Percentiles rank a stretch among this genome's conserved stretches.
Conservation (phyloP, 1,140 invertebrate species). For the Drosophila pectinifera region DNA sequence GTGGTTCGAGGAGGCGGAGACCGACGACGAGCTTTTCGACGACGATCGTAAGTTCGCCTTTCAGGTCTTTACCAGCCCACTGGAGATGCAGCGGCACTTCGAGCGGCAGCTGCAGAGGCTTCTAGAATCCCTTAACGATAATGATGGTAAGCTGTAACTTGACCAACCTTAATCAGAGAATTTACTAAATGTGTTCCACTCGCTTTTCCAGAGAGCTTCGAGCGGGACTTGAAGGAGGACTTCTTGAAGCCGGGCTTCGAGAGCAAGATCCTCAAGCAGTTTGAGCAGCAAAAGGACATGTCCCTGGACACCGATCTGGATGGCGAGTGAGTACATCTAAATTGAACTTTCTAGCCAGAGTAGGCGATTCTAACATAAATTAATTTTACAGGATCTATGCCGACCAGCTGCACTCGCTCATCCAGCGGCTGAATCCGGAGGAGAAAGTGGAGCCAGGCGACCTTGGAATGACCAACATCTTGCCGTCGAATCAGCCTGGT, state of each 20-base stretch:
- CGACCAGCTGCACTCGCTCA: slow-evolving; percentile 78
- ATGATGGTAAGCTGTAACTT: slow-evolving; percentile 64
- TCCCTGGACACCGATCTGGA: slow-evolving; percentile 80
- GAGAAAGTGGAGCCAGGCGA: slow-evolving; percentile 31
- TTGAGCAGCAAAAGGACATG: slow-evolving; percentile 61
- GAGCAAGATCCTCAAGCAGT: slow-evolving; percentile 72
- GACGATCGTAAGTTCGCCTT: slow-evolving; percentile 84
- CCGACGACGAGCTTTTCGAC: slow-evolving; percentile 84
- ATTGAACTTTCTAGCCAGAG: neutral
- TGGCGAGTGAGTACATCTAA: slow-evolving; percentile 69
- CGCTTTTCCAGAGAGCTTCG: slow-evolving; percentile 42
- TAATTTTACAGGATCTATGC: slow-evolving; percentile 71
- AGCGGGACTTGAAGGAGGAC: slow-evolving; percentile 74
- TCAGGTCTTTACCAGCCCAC: slow-evolving; percentile 85
- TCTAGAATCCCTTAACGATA: slow-evolving; percentile 79
- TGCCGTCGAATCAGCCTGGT: slow-evolving; percentile 63
- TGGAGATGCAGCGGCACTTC: slow-evolving; percentile 85
- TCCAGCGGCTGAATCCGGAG: slow-evolving; percentile 75
- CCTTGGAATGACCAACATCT: slow-evolving; percentile 46
- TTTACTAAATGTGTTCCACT: neutral
- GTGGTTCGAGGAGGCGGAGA: slow-evolving; percentile 84
- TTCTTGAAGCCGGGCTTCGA: slow-evolving; percentile 83
- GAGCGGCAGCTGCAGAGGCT: slow-evolving; percentile 85
- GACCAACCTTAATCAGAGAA: too few relatives aligned
- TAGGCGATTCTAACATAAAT: neutral